Conservation (phyloP, 1,140 invertebrate genomes). For the Drosophila baimaii region DNA sequence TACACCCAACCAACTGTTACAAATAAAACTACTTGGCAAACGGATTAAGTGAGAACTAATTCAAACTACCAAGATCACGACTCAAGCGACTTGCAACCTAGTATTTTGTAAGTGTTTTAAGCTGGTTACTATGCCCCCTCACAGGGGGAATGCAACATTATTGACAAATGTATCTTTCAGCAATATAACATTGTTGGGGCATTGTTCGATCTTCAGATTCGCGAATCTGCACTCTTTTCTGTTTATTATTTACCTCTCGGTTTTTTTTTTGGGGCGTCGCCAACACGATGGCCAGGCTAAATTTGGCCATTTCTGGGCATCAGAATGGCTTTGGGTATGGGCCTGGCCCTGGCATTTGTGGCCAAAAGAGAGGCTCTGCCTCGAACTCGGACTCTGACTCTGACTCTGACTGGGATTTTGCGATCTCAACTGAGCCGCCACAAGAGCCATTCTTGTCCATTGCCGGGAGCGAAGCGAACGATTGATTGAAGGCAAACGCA, state of each 20-base stretch:
- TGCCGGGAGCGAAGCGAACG: conserved; percentile 74
- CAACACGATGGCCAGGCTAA: conserved; percentile 62
- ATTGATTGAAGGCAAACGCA: conserved; percentile 74
- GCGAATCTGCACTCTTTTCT: conserved; percentile 16
- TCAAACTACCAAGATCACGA: too few species aligned
- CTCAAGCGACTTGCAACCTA: not conserved
- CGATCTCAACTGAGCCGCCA: conserved; percentile 28
- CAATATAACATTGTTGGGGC: not conserved
- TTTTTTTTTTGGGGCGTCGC: conserved; percentile 56
- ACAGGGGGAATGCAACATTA: not conserved
- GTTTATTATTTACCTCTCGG: conserved; percentile 39
- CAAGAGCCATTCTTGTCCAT: conserved; percentile 66
- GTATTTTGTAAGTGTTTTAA: not conserved
- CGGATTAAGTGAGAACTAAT: too few species aligned
- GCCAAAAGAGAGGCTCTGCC: conserved; percentile 15
- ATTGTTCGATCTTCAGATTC: not conserved
- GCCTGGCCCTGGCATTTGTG: conserved; percentile 50
- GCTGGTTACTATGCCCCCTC: not conserved
- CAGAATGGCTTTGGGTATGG: conserved; percentile 21
- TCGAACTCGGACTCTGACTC: not conserved
- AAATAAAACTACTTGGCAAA: too few species aligned
- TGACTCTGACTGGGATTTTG: not conserved
- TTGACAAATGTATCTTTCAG: conserved; percentile 1
- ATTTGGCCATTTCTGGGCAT: conserved; percentile 13
- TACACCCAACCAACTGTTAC: too few species aligned